These are phyloP conservation scores for Laticauda laticaudata DNA, from an alignment of 2,113 vertebrate genomes.

Conservation along the genomic window DNA sequence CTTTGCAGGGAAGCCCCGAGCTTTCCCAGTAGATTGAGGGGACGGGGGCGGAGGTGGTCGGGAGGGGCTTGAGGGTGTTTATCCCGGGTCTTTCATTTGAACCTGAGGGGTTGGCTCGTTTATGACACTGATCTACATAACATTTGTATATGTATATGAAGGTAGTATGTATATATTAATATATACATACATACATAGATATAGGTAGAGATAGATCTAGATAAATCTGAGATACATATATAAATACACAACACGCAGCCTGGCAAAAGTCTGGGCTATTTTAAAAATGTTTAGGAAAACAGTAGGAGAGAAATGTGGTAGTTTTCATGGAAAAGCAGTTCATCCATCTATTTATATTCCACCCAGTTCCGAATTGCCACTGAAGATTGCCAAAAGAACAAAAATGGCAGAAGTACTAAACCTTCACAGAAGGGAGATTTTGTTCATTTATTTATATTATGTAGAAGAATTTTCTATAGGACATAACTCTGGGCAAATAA, in stretches of 20 bases:
- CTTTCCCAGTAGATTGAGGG: background rate
- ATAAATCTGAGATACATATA: background rate
- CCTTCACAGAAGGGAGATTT: background rate
- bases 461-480: background rate
- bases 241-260: too few relatives aligned
- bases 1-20: background rate
- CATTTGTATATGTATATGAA: background rate
- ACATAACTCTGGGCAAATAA: background rate
- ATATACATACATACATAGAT: background rate
- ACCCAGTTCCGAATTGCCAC: background rate
- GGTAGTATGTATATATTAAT: background rate
- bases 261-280: background rate
- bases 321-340: background rate
- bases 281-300: background rate
- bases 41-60: background rate
- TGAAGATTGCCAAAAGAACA: background rate
- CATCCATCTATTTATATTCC: background rate
- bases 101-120: background rate
- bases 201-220: background rate
- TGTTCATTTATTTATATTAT: background rate
- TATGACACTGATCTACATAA: background rate
- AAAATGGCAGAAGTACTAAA: background rate
- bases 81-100: background rate
- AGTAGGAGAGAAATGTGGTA: background rate
- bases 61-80: background rate